Evolutionary conservation across 2,113 vertebrate species (phyloP).

Genomic region (Chiloscyllium plagiosum): DNA sequence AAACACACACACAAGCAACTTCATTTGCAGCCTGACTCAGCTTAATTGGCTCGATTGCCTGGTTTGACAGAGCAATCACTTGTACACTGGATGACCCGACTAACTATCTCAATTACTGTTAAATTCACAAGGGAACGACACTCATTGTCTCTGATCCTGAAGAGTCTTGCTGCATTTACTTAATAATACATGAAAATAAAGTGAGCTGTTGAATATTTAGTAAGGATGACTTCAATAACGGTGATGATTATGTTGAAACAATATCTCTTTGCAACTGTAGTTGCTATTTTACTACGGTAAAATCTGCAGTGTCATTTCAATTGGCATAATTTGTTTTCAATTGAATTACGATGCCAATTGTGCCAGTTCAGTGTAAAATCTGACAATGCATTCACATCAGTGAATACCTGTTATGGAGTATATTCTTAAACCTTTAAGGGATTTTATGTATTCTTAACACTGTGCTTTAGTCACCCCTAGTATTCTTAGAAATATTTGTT

Average conservation of each 20-base stretch:
- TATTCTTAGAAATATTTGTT: neutral
- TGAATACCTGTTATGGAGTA: neutral
- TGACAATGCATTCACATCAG: neutral
- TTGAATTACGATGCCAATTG: neutral
- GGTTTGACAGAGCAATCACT: neutral
- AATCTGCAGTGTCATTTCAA: neutral
- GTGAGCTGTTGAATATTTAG: conserved; percentile 21
- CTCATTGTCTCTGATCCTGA: neutral
- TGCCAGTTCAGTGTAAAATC: neutral
- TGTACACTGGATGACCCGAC: neutral
- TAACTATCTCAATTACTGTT: conserved; percentile 9
- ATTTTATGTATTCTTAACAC: neutral
- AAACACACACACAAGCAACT: neutral
- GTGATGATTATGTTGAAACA: neutral
- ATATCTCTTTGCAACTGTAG: neutral
- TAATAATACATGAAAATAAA: conserved; percentile 2
- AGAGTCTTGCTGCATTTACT: neutral
- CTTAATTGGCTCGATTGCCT: neutral
- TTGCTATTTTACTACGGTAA: neutral
- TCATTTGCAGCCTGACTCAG: neutral
- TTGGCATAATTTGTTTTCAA: neutral
- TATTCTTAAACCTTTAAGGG: no score
- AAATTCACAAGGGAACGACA: neutral
- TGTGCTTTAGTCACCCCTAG: neutral
- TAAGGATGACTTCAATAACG: neutral